phyloP scores from a whole-genome alignment of 2,797 vertebrate genomes.

The Hozukius guyotensis region DNA sequence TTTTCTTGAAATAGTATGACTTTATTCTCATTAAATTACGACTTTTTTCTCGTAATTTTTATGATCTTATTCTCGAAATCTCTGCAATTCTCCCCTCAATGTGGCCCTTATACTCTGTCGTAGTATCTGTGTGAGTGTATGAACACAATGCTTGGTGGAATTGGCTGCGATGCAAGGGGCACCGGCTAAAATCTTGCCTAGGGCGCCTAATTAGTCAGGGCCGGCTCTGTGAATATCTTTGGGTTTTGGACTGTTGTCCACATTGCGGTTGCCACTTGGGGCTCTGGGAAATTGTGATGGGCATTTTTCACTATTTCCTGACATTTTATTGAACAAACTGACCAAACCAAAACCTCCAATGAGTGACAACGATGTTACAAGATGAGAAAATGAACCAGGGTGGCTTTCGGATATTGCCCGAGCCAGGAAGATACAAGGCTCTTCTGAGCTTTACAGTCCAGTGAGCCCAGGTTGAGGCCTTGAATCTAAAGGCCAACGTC shows the following conservation, averaged over 20 bases:
- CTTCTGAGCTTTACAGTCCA: neutral
- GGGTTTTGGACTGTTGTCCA: neutral
- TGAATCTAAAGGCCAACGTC: constrained; percentile 43
- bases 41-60: no score
- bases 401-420: neutral
- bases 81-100: no score
- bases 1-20: no score
- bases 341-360: neutral
- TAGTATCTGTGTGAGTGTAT: no score
- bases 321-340: neutral
- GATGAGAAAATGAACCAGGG: neutral
- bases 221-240: no score
- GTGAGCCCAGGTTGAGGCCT: constrained; percentile 25
- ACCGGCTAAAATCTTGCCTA: no score
- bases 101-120: no score
- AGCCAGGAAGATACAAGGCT: neutral
- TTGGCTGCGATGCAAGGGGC: no score
- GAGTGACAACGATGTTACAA: neutral
- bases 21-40: no score
- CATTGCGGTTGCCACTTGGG: neutral
- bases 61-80: no score
- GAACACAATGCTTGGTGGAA: no score
- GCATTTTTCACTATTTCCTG: neutral
- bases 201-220: no score
- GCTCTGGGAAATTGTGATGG: neutral